phyloP scores from a whole-genome alignment of 2,797 vertebrate species.

The Florisuga fusca region DNA sequence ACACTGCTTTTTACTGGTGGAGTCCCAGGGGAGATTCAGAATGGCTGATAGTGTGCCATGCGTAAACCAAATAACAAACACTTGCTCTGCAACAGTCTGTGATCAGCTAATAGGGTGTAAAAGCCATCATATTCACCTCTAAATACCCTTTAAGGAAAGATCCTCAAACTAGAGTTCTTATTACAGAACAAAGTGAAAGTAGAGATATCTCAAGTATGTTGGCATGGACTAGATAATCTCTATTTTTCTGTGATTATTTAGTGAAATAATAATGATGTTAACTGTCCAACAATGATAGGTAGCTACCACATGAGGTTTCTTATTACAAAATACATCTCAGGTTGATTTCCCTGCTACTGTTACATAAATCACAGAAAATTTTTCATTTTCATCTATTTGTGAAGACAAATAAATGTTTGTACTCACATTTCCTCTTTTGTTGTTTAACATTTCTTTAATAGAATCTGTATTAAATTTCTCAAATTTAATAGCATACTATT shows the following conservation, averaged over 20 bases:
- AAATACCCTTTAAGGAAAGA: neutral
- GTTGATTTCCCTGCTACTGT: neutral
- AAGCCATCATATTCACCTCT: neutral
- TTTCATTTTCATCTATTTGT: no score
- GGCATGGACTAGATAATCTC: neutral
- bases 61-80: neutral
- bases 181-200: neutral
- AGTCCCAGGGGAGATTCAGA: neutral
- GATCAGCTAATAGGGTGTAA: neutral
- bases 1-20: neutral
- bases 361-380: neutral
- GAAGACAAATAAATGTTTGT: neutral
- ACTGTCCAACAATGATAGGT: neutral
- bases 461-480: neutral
- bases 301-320: neutral
- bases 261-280: neutral
- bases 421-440: neutral
- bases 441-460: neutral
- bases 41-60: neutral
- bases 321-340: neutral
- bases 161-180: neutral
- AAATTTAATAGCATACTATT: neutral
- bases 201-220: neutral
- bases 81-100: neutral
- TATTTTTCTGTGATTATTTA: neutral